Conservation (phyloP, 2,888 invertebrate genomes). For the Lissocephala sabroskyi region DNA sequence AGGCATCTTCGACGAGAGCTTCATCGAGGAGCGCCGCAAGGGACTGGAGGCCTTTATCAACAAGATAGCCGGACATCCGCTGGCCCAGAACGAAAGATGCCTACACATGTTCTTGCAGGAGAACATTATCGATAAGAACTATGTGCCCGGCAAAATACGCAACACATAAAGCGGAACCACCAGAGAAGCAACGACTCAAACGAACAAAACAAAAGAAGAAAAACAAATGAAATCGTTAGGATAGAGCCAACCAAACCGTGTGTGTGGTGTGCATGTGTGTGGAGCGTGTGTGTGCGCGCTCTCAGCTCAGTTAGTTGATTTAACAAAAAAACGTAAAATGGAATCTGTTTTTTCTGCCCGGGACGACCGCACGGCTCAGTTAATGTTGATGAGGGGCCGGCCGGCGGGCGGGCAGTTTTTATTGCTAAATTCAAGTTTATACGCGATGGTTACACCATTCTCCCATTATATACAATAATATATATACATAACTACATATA, state of each 20-base stretch:
- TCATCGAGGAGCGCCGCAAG: conserved; percentile 98
- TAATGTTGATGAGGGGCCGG: conserved; percentile 47
- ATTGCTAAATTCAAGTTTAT: conserved; percentile 64
- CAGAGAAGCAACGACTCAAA: conserved; percentile 44
- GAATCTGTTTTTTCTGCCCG: conserved; percentile 43
- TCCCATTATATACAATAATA: conserved; percentile 32
- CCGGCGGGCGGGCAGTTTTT: conserved; percentile 46
- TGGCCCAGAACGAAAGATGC: conserved; percentile 99
- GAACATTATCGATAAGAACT: conserved; percentile 97
- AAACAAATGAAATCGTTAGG: neutral
- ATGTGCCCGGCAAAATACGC: conserved; percentile 99
- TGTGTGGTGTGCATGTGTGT: conserved; percentile 20
- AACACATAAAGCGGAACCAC: conserved; percentile 81
- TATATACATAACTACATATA: conserved; percentile 23
- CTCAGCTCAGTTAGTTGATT: conserved; percentile 36
- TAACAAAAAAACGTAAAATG: conserved; percentile 30
- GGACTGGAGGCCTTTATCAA: conserved; percentile 98
- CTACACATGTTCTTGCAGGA: conserved; percentile 99
- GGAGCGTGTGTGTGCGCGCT: conserved; percentile 21
- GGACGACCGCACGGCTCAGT: conserved; percentile 40
- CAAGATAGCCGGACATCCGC: conserved; percentile 98
- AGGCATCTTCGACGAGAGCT: conserved; percentile 99
- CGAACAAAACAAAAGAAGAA: conserved; percentile 37
- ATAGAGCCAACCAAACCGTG: conserved; percentile 26
- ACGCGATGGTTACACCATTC: conserved; percentile 53